These are phyloP conservation scores for Laticauda laticaudata DNA, from an alignment of 2,113 vertebrate genomes.

Conservation along the genomic window DNA sequence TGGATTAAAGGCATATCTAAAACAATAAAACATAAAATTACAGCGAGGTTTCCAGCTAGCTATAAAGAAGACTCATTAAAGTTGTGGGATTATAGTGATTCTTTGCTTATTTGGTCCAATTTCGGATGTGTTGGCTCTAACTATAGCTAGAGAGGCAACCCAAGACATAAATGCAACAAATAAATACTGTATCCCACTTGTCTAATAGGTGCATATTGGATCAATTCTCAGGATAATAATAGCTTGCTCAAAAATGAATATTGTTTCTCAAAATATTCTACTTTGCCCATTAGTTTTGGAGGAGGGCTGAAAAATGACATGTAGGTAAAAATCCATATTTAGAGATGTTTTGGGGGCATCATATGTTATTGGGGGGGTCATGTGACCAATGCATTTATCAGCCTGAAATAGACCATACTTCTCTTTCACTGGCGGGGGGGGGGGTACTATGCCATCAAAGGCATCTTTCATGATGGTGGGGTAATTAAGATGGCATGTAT, in stretches of 20 bases:
- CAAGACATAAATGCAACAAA: not conserved
- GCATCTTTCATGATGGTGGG: not conserved
- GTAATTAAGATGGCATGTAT: not conserved
- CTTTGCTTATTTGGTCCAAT: not conserved
- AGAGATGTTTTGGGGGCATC: not conserved
- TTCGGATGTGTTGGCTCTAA: not conserved
- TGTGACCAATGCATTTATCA: not conserved
- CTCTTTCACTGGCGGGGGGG: not conserved
- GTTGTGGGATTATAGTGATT: not conserved
- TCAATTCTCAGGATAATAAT: not conserved
- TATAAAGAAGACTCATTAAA: not conserved
- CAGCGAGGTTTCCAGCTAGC: not conserved
- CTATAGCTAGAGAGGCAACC: not conserved
- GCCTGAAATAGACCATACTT: not conserved
- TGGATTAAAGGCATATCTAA: not conserved
- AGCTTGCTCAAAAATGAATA: not conserved
- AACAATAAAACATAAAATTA: not conserved
- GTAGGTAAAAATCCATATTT: not conserved
- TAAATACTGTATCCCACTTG: not conserved
- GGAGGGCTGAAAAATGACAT: not conserved
- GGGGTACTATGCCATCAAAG: not conserved
- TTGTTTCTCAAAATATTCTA: not conserved
- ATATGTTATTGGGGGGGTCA: not conserved
- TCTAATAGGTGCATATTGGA: not conserved
- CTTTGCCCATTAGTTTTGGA: not conserved